Conservation (phyloP, 2,888 invertebrate species). For the Ophraella communa region DNA sequence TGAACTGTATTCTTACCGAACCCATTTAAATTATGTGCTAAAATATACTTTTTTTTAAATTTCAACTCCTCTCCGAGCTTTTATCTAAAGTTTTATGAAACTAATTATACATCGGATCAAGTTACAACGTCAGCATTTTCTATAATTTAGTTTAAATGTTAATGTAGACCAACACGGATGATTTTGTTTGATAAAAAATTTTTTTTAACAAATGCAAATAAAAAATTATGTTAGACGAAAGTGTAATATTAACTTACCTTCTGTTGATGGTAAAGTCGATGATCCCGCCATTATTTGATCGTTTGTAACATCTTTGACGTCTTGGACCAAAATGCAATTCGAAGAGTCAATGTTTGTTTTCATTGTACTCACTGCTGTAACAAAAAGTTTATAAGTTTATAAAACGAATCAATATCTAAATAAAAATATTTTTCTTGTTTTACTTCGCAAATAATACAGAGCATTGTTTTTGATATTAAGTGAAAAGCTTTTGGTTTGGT, state of each 20-base stretch:
- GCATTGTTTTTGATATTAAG: too few relatives aligned
- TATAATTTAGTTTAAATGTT: too few relatives aligned
- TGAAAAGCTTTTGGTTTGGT: too few relatives aligned
- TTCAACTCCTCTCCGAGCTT: too few relatives aligned
- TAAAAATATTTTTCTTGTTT: too few relatives aligned
- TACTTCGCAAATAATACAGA: too few relatives aligned
- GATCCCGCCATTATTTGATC: constrained; percentile 84
- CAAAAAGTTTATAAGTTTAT: constrained; percentile 43
- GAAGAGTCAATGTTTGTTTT: constrained; percentile 86
- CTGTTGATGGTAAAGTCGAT: constrained; percentile 74
- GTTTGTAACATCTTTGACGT: constrained; percentile 85
- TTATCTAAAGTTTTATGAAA: too few relatives aligned
- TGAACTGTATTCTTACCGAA: too few relatives aligned
- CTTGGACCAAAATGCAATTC: constrained; percentile 90
- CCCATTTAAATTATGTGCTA: too few relatives aligned
- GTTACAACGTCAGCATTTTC: too few relatives aligned
- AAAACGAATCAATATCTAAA: background rate
- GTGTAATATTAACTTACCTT: constrained; percentile 64
- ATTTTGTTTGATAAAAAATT: background rate
- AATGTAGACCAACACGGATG: background rate
- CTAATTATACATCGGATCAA: too few relatives aligned
- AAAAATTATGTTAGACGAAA: background rate
- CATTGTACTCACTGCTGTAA: constrained; percentile 89
- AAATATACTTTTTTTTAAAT: too few relatives aligned
- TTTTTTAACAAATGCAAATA: background rate